Evolutionary conservation across 2,888 invertebrate species (phyloP), one percentile per base, ranked within the genome.

Genomic region (Oithona nana): DNA sequence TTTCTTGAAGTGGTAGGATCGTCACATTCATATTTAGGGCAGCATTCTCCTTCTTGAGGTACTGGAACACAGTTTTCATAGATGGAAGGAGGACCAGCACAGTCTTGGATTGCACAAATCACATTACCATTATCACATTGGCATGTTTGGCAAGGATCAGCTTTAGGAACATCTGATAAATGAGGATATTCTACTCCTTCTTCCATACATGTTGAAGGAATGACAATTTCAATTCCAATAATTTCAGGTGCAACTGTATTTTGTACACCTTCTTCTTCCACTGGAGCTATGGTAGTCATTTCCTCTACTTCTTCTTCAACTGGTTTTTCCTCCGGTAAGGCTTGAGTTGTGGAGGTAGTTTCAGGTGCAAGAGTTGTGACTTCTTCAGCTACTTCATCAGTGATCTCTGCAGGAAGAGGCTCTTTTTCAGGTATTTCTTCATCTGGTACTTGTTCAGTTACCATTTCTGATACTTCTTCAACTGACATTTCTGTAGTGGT

Each of bases 361-460:
- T 22, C 49, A 61, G 28, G 51, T 54, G 8, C 28, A 16, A 28
- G 22, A 51, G 20, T 69, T 55, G 67, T 65, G 16, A 66, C 59
- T 58, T 57, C 57, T 24, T 54, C 57, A 49, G 52, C 57, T 62
- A 64, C 65, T 50, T 51, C 63, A 22, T 64, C 64, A 26, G 66
- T 20, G 16, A 52, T 20, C 20, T 39, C 39, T 57, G n/a, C 39
- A 20, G 61, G 3, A n/a, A 59, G 55, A 24, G 59, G 13, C 52
- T 59, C 52, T 50, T 51, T 63, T 54, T 63, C 49, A 13, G 6
- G n/a, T 6, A 26, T 58, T 56, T 58, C 52, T 57, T 31, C 59
- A 55, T 28, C 30, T 54, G 24, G 51, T 28, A 65, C 54, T 65
- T 66, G 66, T 66, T 69, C 67, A 20, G 64, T 66, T 16, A 66